These are phyloP conservation scores for Gasteruption jaculator DNA, from an alignment of 2,888 invertebrate genomes.

Conservation along the genomic window DNA sequence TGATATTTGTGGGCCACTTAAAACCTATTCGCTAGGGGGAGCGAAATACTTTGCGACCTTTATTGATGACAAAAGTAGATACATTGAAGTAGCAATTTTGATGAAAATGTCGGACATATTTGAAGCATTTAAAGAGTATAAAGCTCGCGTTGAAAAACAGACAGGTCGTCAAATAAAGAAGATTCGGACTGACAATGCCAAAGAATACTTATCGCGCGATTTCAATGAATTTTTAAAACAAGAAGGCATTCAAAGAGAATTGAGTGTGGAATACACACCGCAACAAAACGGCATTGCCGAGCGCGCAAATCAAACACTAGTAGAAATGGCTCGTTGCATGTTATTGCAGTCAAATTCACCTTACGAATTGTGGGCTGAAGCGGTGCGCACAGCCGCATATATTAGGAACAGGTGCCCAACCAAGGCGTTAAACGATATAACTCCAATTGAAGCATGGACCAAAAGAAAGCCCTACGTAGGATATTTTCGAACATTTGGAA, in stretches of 20 bases:
- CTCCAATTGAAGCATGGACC: slow-evolving; percentile 18
- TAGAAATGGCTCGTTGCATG: slow-evolving; percentile 33
- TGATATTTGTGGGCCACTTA: no score
- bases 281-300: slow-evolving; percentile 36
- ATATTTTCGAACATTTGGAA: slow-evolving; percentile 23
- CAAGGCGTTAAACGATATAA: slow-evolving; percentile 7
- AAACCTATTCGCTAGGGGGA: slow-evolving; percentile 17
- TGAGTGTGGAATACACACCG: slow-evolving; percentile 28
- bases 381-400: slow-evolving; percentile 12
- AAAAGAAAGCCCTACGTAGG: slow-evolving; percentile 23
- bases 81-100: slow-evolving; percentile 14
- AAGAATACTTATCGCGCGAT: slow-evolving; percentile 21
- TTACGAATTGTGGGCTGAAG: slow-evolving; percentile 32
- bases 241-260: slow-evolving; percentile 16
- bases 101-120: slow-evolving; percentile 14
- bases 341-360: slow-evolving; percentile 25
- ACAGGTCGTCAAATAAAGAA: slow-evolving; percentile 19
- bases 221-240: slow-evolving; percentile 15
- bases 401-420: slow-evolving; percentile 19
- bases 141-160: slow-evolving; percentile 13
- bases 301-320: slow-evolving; percentile 31
- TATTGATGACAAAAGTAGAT: slow-evolving; percentile 20
- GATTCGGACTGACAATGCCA: slow-evolving; percentile 20
- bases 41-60: slow-evolving; percentile 21
- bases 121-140: slow-evolving; percentile 19